These are phyloP conservation scores for Baronia brevicornis DNA, from an alignment of 2,888 invertebrate species.

Conservation along the genomic window DNA sequence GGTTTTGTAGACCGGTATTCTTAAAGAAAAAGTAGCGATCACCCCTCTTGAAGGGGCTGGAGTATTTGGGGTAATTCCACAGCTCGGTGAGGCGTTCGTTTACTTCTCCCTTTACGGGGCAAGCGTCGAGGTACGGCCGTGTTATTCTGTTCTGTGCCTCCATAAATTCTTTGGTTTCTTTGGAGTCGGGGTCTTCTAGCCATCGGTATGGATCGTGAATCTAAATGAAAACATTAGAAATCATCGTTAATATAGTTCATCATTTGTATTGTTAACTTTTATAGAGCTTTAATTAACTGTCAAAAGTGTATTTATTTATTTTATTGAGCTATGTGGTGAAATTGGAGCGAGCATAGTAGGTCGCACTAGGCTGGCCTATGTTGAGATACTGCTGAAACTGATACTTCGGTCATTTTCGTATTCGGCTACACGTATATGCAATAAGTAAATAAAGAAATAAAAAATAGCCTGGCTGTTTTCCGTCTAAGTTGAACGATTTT, in stretches of 20 bases:
- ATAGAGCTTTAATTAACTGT: too few species aligned
- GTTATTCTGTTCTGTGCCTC: conserved; percentile 93
- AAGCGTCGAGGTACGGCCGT: conserved; percentile 87
- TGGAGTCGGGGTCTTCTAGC: conserved; percentile 96
- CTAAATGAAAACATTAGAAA: conserved; percentile 49
- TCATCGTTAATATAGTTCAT: not conserved
- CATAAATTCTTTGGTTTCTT: conserved; percentile 93
- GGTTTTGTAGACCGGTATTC: conserved; percentile 97
- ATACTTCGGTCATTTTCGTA: too few species aligned
- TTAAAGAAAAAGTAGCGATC: conserved; percentile 91
- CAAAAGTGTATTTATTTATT: too few species aligned
- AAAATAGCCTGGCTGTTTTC: too few species aligned
- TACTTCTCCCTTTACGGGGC: conserved; percentile 82
- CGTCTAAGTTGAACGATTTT: too few species aligned
- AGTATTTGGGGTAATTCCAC: conserved; percentile 98
- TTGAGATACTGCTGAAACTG: too few species aligned
- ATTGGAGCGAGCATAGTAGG: too few species aligned
- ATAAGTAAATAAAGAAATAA: too few species aligned
- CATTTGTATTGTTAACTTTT: too few species aligned
- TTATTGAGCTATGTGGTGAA: too few species aligned
- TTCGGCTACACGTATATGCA: too few species aligned
- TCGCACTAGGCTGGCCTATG: too few species aligned
- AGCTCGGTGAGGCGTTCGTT: conserved; percentile 88
- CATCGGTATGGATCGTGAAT: conserved; percentile 94
- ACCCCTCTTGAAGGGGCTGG: conserved; percentile 89